These are phyloP conservation scores for Tympanoctomys barrerae DNA, from an alignment of 2,797 vertebrate species.

Conservation along the genomic window DNA sequence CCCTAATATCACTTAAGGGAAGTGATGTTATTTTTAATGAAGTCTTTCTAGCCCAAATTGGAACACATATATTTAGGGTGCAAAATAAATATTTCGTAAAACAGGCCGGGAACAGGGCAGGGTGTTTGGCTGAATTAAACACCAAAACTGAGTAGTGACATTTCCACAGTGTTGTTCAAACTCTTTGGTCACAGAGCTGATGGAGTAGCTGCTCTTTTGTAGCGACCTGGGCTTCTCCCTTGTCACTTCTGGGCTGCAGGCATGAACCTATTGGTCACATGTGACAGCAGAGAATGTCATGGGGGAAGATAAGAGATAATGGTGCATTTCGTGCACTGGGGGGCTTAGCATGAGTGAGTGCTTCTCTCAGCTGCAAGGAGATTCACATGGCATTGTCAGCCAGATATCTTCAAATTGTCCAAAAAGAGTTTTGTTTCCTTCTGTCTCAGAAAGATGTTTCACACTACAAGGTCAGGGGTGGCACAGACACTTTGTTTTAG, in stretches of 20 bases:
- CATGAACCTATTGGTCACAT: background rate
- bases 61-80: slow-evolving; percentile 55
- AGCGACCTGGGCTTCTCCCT: background rate
- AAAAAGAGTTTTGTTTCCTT: background rate
- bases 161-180: slow-evolving; percentile 11
- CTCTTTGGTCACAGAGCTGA: background rate
- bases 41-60: slow-evolving; percentile 78
- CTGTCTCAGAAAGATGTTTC: background rate
- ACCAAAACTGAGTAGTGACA: background rate
- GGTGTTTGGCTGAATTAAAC: background rate
- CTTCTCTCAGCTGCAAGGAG: background rate
- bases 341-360: background rate
- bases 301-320: background rate
- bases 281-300: background rate
- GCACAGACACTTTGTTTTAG: background rate
- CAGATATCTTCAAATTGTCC: slow-evolving; percentile 38
- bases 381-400: background rate
- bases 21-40: slow-evolving; percentile 84
- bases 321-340: slow-evolving; percentile 14
- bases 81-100: slow-evolving; percentile 63
- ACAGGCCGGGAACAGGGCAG: background rate
- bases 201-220: slow-evolving; percentile 11
- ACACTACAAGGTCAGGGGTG: background rate
- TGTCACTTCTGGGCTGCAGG: background rate
- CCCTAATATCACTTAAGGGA: slow-evolving; percentile 75